phyloP scores from a whole-genome alignment of 2,888 invertebrate genomes.

The Drosophila paramelanica region DNA sequence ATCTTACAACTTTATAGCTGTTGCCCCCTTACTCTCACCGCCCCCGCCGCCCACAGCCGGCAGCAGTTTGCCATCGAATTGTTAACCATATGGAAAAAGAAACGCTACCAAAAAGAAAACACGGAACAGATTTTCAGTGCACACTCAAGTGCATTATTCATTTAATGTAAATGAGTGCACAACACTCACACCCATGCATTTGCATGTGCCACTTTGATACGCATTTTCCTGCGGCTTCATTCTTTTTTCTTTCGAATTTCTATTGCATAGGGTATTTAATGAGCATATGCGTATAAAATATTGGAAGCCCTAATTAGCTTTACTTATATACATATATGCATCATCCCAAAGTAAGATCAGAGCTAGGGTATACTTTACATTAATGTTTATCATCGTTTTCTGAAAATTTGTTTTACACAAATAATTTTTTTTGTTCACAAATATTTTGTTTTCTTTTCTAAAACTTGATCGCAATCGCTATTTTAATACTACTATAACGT shows the following conservation, averaged over 20 bases:
- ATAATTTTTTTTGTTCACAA: too few relatives aligned
- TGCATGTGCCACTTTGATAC: slow-evolving; percentile 29
- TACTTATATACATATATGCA: too few relatives aligned
- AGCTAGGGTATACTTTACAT: too few relatives aligned
- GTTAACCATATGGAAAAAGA: slow-evolving; percentile 1
- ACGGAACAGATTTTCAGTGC: slow-evolving; percentile 39
- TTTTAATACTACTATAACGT: too few relatives aligned
- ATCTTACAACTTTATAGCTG: slow-evolving; percentile 53
- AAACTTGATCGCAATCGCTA: too few relatives aligned
- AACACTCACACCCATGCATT: slow-evolving; percentile 16
- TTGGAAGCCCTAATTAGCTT: too few relatives aligned
- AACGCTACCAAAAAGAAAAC: slow-evolving; percentile 27
- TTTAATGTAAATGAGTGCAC: slow-evolving; percentile 73
- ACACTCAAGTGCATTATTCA: slow-evolving; percentile 74
- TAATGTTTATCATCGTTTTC: too few relatives aligned
- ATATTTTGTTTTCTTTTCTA: too few relatives aligned
- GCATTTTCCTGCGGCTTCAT: slow-evolving; percentile 28
- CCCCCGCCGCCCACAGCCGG: too few relatives aligned
- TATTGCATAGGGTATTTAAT: slow-evolving; percentile 7
- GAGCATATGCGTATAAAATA: background rate
- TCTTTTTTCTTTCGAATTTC: slow-evolving; percentile 5
- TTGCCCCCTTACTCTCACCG: too few relatives aligned
- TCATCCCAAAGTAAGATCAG: too few relatives aligned
- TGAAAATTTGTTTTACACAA: too few relatives aligned
- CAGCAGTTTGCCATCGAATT: background rate